Evolutionary conservation across 2,888 invertebrate species (phyloP).

Genomic region (Carabus problematicus): DNA sequence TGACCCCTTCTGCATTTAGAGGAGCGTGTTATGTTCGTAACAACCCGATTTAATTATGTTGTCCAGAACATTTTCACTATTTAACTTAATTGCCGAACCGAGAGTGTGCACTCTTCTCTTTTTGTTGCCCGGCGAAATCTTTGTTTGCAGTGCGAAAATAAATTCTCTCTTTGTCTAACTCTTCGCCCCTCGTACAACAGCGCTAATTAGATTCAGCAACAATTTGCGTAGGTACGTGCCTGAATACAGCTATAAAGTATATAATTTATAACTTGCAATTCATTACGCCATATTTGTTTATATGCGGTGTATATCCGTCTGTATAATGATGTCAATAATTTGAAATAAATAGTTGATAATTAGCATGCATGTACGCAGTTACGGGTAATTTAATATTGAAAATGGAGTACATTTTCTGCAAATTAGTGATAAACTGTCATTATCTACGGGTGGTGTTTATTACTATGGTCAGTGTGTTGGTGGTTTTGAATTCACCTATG

Average conservation of each 20-base stretch:
- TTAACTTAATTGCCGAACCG: constrained; percentile 17
- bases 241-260: neutral
- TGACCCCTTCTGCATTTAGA: constrained; percentile 2
- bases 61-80: constrained; percentile 22
- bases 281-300: too few species aligned
- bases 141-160: constrained; percentile 14
- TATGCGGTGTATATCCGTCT: too few species aligned
- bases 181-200: neutral
- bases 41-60: constrained; percentile 24
- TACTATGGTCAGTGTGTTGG: too few species aligned
- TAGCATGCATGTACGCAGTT: too few species aligned
- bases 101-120: constrained; percentile 3
- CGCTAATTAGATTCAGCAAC: constrained; percentile 2
- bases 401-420: too few species aligned
- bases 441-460: too few species aligned
- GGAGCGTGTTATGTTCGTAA: neutral
- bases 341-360: too few species aligned
- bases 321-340: too few species aligned
- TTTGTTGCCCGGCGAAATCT: neutral
- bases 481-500: too few species aligned
- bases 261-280: neutral
- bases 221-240: constrained; percentile 4
- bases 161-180: neutral
- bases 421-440: too few species aligned
- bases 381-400: too few species aligned